phyloP scores from a whole-genome alignment of 1,140 invertebrate genomes.

The Magallana ariakensis region DNA sequence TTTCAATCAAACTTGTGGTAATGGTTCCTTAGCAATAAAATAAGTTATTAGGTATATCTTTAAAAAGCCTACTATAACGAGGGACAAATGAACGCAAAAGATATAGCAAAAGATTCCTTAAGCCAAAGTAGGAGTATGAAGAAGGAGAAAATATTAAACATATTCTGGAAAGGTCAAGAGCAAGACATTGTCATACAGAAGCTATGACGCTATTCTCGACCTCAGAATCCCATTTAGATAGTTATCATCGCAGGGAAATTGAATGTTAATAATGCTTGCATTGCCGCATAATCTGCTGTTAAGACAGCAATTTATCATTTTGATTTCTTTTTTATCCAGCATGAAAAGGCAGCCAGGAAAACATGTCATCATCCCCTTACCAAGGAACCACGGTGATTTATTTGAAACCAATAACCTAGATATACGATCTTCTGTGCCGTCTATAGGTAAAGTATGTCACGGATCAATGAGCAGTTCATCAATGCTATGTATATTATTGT shows the following conservation, averaged over 20 bases:
- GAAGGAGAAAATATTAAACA: neutral
- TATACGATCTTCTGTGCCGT: neutral
- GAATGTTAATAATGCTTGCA: constrained; percentile 2
- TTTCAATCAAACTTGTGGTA: no score
- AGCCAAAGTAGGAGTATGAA: neutral
- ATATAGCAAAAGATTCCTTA: no score
- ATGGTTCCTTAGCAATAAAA: no score
- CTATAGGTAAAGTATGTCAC: neutral
- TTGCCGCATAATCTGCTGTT: constrained; percentile 22
- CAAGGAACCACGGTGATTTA: neutral
- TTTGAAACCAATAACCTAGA: neutral
- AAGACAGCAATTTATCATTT: constrained; percentile 34
- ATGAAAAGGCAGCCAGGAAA: neutral
- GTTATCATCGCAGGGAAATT: neutral
- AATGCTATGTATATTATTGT: neutral
- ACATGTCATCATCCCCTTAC: neutral
- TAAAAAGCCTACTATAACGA: no score
- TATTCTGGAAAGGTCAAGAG: neutral
- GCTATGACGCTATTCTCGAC: constrained; percentile 14
- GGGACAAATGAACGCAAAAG: no score
- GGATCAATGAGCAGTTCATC: constrained; percentile 10
- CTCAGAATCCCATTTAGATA: neutral
- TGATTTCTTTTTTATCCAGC: constrained; percentile 22
- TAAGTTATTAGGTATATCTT: no score
- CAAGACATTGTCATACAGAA: neutral